Conservation (phyloP, 2,113 vertebrate species). For the Irena cyanogastra region DNA sequence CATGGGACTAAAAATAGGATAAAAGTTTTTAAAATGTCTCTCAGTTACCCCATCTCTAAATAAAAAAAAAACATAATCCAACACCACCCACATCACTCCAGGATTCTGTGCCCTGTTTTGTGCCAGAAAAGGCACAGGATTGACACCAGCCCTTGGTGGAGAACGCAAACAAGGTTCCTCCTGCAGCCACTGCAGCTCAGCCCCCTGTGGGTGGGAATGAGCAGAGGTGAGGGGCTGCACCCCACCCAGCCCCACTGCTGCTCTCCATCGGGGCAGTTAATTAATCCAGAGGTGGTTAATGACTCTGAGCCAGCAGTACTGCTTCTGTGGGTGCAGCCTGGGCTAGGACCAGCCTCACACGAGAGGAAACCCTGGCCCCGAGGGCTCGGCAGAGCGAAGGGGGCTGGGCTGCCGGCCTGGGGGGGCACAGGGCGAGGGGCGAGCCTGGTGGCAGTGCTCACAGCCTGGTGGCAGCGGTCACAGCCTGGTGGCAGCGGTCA, state of each 20-base stretch:
- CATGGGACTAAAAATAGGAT: neutral
- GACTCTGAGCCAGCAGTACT: neutral
- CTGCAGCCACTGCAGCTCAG: neutral
- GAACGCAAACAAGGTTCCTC: accelerated
- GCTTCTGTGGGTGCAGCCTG: neutral
- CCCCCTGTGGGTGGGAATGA: accelerated
- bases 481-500: neutral
- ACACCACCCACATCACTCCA: neutral
- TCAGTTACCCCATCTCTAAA: neutral
- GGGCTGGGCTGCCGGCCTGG: neutral
- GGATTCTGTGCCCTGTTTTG: neutral
- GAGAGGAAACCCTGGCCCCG: accelerated
- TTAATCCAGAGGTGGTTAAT: neutral
- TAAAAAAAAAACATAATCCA: neutral
- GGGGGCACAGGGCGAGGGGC: accelerated
- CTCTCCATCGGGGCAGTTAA: neutral
- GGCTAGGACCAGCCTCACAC: neutral
- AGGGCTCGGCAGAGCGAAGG: neutral
- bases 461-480: accelerated
- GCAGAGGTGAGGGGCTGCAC: neutral
- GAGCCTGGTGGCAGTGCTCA: accelerated
- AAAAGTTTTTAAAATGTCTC: neutral
- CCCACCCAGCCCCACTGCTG: neutral
- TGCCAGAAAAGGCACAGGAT: accelerated
- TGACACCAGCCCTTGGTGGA: accelerated